A percentile compares a stretch with the other conserved stretches of the same genome.
These are phyloP conservation scores for Drepanosiphum platanoidis DNA, from an alignment of 2,888 invertebrate species.

Conservation along the genomic window DNA sequence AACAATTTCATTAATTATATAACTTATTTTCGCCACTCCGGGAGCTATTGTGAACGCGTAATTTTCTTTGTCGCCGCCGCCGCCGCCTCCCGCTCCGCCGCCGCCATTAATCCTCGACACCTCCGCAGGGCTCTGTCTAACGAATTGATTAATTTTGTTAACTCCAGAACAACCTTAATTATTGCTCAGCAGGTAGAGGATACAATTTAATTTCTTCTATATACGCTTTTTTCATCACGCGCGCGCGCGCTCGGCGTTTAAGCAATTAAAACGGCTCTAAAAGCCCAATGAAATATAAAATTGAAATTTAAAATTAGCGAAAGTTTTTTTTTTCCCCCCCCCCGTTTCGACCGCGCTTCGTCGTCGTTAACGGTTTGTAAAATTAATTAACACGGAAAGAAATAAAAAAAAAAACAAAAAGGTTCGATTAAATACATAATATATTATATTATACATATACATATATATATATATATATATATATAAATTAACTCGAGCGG, in stretches of 20 bases:
- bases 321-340: too few relatives aligned
- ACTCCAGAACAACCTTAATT: constrained; percentile 59
- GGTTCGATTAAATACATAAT: not conserved
- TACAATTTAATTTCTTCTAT: constrained; percentile 46
- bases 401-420: not conserved
- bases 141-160: constrained; percentile 62
- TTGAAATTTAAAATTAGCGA: constrained; percentile 35
- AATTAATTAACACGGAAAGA: constrained; percentile 10
- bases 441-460: too few relatives aligned
- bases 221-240: not conserved
- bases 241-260: not conserved
- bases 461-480: too few relatives aligned
- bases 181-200: constrained; percentile 39
- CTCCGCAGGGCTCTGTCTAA: constrained; percentile 38
- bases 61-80: constrained; percentile 56
- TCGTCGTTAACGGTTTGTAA: not conserved
- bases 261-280: constrained; percentile 42
- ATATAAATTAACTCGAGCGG: not conserved
- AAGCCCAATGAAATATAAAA: constrained; percentile 18
- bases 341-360: not conserved
- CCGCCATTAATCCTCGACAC: constrained; percentile 16
- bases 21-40: constrained; percentile 61
- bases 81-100: not conserved
- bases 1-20: constrained; percentile 62
- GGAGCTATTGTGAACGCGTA: constrained; percentile 58